Evolutionary conservation across 2,113 vertebrate species (phyloP), one percentile per base, ranked within the genome.

Genomic region (Cisticola juncidis): DNA sequence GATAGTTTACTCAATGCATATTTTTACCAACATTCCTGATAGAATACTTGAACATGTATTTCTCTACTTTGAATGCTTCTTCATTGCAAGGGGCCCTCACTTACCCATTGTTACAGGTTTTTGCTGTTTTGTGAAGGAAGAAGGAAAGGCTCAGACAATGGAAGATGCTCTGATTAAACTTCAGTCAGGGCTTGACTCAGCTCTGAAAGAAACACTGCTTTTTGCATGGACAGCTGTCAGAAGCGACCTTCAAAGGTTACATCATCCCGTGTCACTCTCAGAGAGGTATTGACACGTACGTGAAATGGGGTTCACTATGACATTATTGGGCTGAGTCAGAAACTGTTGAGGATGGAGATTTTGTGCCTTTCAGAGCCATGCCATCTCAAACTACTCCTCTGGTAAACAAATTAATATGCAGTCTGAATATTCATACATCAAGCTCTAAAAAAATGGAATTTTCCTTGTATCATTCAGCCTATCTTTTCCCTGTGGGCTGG

Each of bases 1-100:
- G 11, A 9, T 92, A 83, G 66, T 54, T 94, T 29, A 58, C 48
- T 79, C 68, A 78, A 51, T 69, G 42, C 61, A 31, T 80, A 69
- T 94, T 97, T 97, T 94, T 79, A 92, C 73, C 94, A 88, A 98
- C 98, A 98, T 98, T 98, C 98, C 98, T 95, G 86, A 95, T 97
- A 95, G 88, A 96, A 97, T 90, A 96, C 76, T 93, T 81, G 60
- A 97, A 96, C 38, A 13, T 73, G n/a, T 92, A 96, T 95, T 97
- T 97, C 90, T 96, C 35, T 90, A 73, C 69, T 96, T 96, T 86
- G 62, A 87, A 94, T 93, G 86, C 97, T 96, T 95, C 84, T 96
- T 86, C 60, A 45, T 23, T 96, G 93, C 93, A 81, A 81, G 51
- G 25, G 85, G 70, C 79, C 71, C n/a, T 44, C 73, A 78, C 81